Base-by-base conservation (phyloP, 2,113 vertebrate species). In the Paracanthobrama guichenoti region DNA sequence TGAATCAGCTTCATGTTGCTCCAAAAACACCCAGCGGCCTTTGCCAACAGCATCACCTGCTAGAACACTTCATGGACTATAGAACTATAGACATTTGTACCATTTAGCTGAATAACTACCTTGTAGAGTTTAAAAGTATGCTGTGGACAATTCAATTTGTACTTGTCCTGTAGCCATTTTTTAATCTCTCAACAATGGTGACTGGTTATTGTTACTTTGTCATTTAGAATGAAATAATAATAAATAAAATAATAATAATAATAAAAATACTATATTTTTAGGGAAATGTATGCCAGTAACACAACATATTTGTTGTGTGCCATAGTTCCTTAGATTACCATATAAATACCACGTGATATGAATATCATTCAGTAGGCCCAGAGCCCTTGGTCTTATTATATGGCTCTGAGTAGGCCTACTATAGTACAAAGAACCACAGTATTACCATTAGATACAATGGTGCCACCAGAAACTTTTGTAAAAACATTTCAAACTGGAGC, bases 31-130 rank as follows among this genome's bases (percentile, higher is more conserved):
- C 81, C 75, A 75, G 42, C 6, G 48, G 73, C 62, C 26, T 39
- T 86, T 72, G 75, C 67, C n/a, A 79, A 72, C 66, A 79, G 66
- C 66, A 83, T 83, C 84, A 83, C 74, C 80, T 79, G 83, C 83
- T 73, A 80, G 18, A 81, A 82, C 74, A 83, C 67, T 26, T 60
- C 48, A 55, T 53, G 46, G 59, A 24, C 82, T 26, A 82, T 46
- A 55, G 53, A n/a, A n/a, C n/a, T n/a, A n/a, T 71, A 79, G 64
- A 85, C 64, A 67, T 50, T 28, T 22, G 55, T 53, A 80, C 24
- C 74, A 35, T 74, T 80, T 72, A 84, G 53, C 60, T 81, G 71
- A 72, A 71, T 26, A 87, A 14, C 28, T 53, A 31, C 72, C 10
- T 18, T 72, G 42, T 46, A n/a, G 44, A 22, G 48, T 84, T 81